Base-by-base conservation (phyloP, 2,113 vertebrate genomes). In the Axis porcinus region DNA sequence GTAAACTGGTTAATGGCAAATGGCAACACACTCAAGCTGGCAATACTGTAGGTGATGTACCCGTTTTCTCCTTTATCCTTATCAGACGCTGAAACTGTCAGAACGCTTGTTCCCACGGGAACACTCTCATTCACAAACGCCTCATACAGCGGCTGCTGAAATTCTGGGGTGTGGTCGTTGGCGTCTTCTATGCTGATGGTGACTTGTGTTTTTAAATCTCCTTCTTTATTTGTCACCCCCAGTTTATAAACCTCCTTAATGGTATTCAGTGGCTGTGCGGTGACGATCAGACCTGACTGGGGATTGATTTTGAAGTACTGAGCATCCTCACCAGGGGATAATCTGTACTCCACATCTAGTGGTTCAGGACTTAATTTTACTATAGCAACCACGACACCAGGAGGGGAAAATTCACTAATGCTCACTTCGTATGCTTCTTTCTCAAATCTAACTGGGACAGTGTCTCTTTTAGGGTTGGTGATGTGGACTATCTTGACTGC, bases 1-100 rank as follows among this genome's bases (percentile, higher is more conserved):
- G 99, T 99, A 98, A 99, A 99, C 97, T 99, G 99, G 97, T 99
- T 99, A 96, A 99, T 99, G 93, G 98, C 98, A 98, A 99, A 99
- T 0, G 99, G 99, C 8, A 99, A 94, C 0, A 99, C 95, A 97
- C 99, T 99, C 79, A 99, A 97, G 96, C 99, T 99, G 88, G 99
- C 99, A 91, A 99, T 99, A 97, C 99, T 99, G 45, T 99, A 99
- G 0, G 99, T 99, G 90, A 99, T 99, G 82, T 99, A 99, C 50
- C 99, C 99, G 17, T 99, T 99, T 98, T 99, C 99, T 64, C 99
- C 99, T 92, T 98, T 99, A 88, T 99, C 99, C 76, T 98, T 98
- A 96, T 99, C 99, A 28, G 98, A 98, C 52, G 99, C 99, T 5
- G 99, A 99, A 83, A 99, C 99, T 0, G 98, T 96, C 94, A 99